A percentile compares a stretch with the other conserved stretches of the same genome.
phyloP scores from a whole-genome alignment of 2,888 invertebrate genomes.

The Ditylenchus weischeri region DNA sequence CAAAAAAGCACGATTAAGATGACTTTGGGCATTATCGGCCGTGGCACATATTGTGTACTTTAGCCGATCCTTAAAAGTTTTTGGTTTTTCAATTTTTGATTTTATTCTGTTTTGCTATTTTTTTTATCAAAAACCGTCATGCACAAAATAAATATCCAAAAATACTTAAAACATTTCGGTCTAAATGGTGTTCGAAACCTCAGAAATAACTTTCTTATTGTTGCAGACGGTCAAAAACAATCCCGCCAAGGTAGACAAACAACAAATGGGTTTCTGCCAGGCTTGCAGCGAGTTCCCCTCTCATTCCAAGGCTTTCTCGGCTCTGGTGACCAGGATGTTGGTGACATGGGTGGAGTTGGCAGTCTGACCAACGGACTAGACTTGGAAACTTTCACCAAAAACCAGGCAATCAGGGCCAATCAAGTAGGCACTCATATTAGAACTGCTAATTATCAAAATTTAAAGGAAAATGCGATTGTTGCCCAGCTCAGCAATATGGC shows the following conservation, averaged over 20 bases:
- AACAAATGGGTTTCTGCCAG: conserved; percentile 3
- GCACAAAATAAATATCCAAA: no score
- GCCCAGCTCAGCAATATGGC: conserved; percentile 6
- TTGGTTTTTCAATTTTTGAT: no score
- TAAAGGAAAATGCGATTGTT: conserved; percentile 7
- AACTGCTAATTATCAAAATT: not conserved
- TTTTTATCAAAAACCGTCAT: no score
- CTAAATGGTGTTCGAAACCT: no score
- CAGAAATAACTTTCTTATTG: no score
- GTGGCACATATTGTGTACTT: no score
- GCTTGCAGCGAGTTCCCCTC: conserved; percentile 1
- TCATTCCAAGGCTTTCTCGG: conserved; percentile 1
- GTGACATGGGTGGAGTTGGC: not conserved
- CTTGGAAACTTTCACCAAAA: conserved; percentile 20
- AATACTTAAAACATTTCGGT: no score
- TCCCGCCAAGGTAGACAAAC: not conserved
- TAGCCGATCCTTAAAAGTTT: no score
- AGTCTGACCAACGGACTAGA: conserved; percentile 14
- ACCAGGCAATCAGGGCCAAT: conserved; percentile 22
- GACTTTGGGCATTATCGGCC: no score
- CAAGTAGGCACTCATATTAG: not conserved
- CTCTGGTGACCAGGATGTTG: not conserved
- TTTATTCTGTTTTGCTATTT: no score
- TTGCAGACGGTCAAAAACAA: no score
- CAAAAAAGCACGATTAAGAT: no score